Evolutionary conservation across 2,113 vertebrate genomes (phyloP), one percentile per base, ranked within the genome.

Genomic region (Calidris pugnax): DNA sequence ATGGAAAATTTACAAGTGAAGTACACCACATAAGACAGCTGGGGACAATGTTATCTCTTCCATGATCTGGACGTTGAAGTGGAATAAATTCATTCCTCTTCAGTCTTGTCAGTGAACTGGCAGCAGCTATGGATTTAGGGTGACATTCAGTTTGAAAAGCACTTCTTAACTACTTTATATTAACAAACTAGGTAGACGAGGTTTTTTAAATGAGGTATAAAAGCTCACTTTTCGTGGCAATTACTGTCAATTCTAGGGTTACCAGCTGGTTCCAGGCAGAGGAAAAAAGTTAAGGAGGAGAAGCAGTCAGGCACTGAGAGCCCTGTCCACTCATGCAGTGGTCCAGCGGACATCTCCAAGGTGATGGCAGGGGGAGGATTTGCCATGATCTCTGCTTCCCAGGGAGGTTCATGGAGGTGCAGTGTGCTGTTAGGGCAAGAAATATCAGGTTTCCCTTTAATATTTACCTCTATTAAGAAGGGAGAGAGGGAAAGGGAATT

Each of bases 151-250:
- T 78, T 50, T 55, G 41, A 87, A 72, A 84, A 55, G 2, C 41
- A 3, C 12, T 74, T 85, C 48, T 62, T 62, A 66, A 63, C 16
- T 69, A 2, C 4, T 35, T 86, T 57, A 7, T 53, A 39, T 81
- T 81, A 53, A 77, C 15, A 81, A 13, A 19, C 20, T 30, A 39
- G 10, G 18, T 66, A 85, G 41, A 27, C 0, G 0, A 10, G 2
- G 0, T 24, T 47, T 73, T 71, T 35, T 24, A 78, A 85, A 43
- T 1, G 10, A 63, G 12, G 17, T 9, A 19, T 41, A 72, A 78
- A 21, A 82, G 2, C 22, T 67, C 6, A 7, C 4, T 79, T 48
- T 74, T 33, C 48, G 55, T 6, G 19, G 5, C 5, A 74, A 66
- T 69, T 39, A 17, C 12, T 47, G 24, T 14, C 23, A 37, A 13